Percentiles rank a stretch among this genome's conserved stretches.
phyloP scores from a whole-genome alignment of 2,797 vertebrate genomes.

The Carcharodon carcharias region DNA sequence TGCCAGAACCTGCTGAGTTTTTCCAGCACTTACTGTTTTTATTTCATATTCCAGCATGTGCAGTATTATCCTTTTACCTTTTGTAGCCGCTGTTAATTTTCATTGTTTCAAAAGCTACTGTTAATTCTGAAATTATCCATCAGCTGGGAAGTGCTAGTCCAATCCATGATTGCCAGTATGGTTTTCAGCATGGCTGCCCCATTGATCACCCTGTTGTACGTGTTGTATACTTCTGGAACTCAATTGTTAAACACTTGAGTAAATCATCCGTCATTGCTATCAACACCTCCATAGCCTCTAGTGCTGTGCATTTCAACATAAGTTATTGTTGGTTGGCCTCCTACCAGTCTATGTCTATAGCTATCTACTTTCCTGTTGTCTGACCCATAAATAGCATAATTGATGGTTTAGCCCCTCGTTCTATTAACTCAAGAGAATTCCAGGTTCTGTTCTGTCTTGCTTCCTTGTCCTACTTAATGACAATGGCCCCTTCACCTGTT shows the following conservation, averaged over 20 bases:
- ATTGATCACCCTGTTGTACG: not conserved
- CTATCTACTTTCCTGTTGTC: not conserved
- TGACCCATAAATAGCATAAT: not conserved
- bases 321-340: not conserved
- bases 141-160: not conserved
- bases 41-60: too few relatives aligned
- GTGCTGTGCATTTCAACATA: not conserved
- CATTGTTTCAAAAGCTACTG: not conserved
- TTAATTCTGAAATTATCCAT: slow-evolving; percentile 8
- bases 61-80: too few relatives aligned
- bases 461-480: not conserved
- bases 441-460: not conserved
- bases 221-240: not conserved
- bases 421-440: not conserved
- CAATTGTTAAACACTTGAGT: not conserved
- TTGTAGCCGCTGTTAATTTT: too few relatives aligned
- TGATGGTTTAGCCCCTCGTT: not conserved
- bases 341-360: not conserved
- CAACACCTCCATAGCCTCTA: not conserved
- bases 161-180: not conserved
- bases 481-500: not conserved
- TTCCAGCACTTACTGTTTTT: too few relatives aligned
- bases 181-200: not conserved
- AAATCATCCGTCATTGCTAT: not conserved
- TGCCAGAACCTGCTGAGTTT: too few relatives aligned